Percentiles rank a stretch among this genome's conserved stretches.
phyloP scores from a whole-genome alignment of 1,140 invertebrate genomes.

The Spodoptera litura region DNA sequence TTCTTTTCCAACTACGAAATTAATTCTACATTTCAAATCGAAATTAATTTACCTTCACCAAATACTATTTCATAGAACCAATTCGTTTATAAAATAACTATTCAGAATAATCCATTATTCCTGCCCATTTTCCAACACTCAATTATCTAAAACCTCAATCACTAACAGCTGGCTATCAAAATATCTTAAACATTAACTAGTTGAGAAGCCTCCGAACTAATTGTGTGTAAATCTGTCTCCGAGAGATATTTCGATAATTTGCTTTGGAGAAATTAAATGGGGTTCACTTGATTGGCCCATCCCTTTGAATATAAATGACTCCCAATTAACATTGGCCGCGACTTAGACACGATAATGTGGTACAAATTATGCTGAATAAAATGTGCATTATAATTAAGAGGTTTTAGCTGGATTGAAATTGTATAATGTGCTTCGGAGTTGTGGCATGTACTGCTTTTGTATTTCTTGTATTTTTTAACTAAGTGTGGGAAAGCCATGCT shows the following conservation, averaged over 20 bases:
- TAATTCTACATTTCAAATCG: no score
- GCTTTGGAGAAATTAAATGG: conserved; percentile 65
- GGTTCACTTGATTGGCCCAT: conserved; percentile 58
- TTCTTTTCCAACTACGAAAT: no score
- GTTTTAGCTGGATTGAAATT: neutral
- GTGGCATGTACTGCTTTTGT: no score
- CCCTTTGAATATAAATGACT: conserved; percentile 65
- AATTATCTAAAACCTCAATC: conserved; percentile 12
- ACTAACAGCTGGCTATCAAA: conserved; percentile 30
- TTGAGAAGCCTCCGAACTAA: conserved; percentile 48
- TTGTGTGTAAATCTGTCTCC: conserved; percentile 59
- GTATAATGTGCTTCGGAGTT: no score
- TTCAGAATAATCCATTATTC: no score
- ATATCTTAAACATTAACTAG: conserved; percentile 26
- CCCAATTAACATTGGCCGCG: conserved; percentile 12
- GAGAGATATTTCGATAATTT: conserved; percentile 65
- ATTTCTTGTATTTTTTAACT: no score
- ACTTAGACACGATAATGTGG: conserved; percentile 11
- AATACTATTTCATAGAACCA: no score
- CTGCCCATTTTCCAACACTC: neutral
- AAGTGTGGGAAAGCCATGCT: no score
- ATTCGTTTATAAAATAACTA: no score
- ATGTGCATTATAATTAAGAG: conserved; percentile 5
- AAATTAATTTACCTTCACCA: no score
- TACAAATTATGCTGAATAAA: conserved; percentile 34